These are phyloP conservation scores for Staurois parvus DNA, from an alignment of 2,797 vertebrate genomes.

Conservation along the genomic window DNA sequence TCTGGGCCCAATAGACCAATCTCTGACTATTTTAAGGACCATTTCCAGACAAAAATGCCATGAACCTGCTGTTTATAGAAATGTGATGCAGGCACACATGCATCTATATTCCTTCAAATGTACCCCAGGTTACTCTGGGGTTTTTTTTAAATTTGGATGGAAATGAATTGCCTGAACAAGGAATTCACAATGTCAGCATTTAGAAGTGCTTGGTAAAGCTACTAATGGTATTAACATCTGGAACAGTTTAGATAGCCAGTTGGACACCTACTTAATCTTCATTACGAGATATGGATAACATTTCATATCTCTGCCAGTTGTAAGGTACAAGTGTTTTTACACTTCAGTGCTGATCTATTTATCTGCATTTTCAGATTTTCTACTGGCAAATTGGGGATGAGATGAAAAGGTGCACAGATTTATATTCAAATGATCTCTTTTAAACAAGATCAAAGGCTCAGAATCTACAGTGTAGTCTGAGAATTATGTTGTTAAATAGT, in stretches of 20 bases:
- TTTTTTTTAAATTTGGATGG: neutral
- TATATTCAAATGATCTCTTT: neutral
- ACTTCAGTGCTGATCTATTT: neutral
- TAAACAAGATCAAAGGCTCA: neutral
- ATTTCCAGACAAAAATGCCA: too few relatives aligned
- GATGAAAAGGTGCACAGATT: neutral
- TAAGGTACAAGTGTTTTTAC: neutral
- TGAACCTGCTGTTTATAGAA: neutral
- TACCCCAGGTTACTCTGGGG: neutral
- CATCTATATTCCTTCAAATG: neutral
- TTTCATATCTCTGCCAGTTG: neutral
- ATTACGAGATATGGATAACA: slow-evolving; percentile 1
- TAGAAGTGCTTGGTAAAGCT: neutral
- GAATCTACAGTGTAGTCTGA: neutral
- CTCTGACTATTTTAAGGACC: too few relatives aligned
- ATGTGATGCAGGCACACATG: neutral
- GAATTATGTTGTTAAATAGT: neutral
- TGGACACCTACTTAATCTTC: slow-evolving; percentile 23
- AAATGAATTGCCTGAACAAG: neutral
- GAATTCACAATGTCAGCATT: neutral
- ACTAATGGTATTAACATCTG: neutral
- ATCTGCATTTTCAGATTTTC: neutral
- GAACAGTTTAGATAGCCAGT: neutral
- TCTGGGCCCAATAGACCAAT: too few relatives aligned
- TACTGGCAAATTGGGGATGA: too few relatives aligned